These are phyloP conservation scores for Pholis gunnellus DNA, from an alignment of 2,113 vertebrate species.

Conservation along the genomic window DNA sequence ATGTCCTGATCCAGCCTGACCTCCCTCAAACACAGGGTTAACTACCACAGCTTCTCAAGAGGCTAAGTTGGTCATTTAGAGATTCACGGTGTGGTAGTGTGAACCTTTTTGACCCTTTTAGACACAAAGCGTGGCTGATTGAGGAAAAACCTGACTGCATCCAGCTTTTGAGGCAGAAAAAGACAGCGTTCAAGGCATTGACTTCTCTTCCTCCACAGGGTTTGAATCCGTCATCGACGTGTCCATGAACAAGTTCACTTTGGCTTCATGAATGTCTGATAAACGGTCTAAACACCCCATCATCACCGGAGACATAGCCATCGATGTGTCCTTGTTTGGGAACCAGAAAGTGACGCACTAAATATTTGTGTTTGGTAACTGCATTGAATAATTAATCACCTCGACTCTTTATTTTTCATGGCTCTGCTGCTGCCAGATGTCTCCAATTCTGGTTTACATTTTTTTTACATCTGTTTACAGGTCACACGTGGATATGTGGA, in stretches of 20 bases:
- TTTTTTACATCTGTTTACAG: conserved; percentile 11
- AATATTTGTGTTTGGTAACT: conserved; percentile 45
- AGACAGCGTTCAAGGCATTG: neutral
- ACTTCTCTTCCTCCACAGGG: neutral
- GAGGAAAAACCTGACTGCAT: conserved; percentile 3
- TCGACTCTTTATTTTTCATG: conserved; percentile 23
- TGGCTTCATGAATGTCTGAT: neutral
- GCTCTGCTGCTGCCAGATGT: neutral
- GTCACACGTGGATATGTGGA: neutral
- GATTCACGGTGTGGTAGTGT: neutral
- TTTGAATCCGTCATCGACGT: conserved; percentile 24
- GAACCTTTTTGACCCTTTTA: conserved; percentile 28
- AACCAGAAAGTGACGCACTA: conserved; percentile 8
- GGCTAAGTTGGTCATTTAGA: conserved; percentile 16
- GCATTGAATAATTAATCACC: conserved; percentile 19
- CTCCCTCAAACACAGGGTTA: conserved; percentile 41
- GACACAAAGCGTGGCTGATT: conserved; percentile 16
- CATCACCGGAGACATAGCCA: neutral
- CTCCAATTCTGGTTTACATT: conserved; percentile 7
- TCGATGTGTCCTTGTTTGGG: neutral
- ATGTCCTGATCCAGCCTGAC: conserved; percentile 52
- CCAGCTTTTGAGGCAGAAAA: neutral
- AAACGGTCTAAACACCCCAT: conserved; percentile 41
- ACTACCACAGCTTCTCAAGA: conserved; percentile 24
- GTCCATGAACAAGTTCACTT: neutral